Evolutionary conservation across 1,140 invertebrate species (phyloP).

Genomic region (Pachypeltis micranthus): DNA sequence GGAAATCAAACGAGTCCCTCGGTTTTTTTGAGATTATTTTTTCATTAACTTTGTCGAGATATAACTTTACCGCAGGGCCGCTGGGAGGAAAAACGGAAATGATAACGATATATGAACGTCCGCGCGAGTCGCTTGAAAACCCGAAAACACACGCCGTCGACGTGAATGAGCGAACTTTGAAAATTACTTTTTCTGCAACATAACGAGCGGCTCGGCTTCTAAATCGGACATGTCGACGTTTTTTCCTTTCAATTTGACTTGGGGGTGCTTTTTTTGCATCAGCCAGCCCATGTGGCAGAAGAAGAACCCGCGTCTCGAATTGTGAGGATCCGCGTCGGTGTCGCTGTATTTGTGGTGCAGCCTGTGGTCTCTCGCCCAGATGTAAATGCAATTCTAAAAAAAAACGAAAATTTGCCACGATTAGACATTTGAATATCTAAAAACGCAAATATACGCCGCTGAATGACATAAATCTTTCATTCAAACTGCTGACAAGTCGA

Average conservation of each 20-base stretch:
- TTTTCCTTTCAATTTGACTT: constrained; percentile 51
- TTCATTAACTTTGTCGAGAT: too few relatives aligned
- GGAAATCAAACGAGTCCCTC: too few relatives aligned
- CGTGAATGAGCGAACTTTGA: too few relatives aligned
- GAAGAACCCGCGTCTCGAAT: constrained; percentile 51
- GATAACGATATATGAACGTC: too few relatives aligned
- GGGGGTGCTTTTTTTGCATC: constrained; percentile 48
- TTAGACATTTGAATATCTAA: background rate
- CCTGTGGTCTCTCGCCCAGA: constrained; percentile 48
- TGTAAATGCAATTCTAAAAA: constrained; percentile 29
- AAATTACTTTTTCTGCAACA: constrained; percentile 57
- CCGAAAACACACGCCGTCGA: too few relatives aligned
- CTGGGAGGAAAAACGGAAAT: too few relatives aligned
- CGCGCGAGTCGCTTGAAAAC: too few relatives aligned
- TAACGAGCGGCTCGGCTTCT: constrained; percentile 53
- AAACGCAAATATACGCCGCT: too few relatives aligned
- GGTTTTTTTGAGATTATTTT: too few relatives aligned
- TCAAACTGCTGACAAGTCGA: background rate
- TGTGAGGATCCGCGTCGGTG: constrained; percentile 53
- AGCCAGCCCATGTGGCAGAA: constrained; percentile 57
- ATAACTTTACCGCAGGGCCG: too few relatives aligned
- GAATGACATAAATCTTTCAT: too few relatives aligned
- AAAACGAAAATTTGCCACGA: background rate
- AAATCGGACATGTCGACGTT: constrained; percentile 61
- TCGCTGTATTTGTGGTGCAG: constrained; percentile 55